A percentile compares a stretch with the other conserved stretches of the same genome.
These are phyloP conservation scores for Drosophila biarmipes DNA, from an alignment of 1,140 invertebrate genomes.

Conservation along the genomic window DNA sequence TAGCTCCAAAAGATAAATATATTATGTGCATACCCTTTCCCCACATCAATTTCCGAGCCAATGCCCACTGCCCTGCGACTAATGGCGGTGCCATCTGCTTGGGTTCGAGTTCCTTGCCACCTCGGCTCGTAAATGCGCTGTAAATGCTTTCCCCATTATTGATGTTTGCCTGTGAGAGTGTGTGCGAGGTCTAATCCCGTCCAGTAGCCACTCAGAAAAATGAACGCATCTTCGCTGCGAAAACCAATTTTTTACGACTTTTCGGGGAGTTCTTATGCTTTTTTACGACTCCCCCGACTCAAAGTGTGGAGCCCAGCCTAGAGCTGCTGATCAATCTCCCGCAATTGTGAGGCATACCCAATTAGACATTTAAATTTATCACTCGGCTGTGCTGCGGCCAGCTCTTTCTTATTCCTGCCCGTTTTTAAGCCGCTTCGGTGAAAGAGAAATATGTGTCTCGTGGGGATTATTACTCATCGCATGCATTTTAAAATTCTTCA, in stretches of 20 bases:
- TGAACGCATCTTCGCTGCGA: conserved; percentile 39
- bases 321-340: conserved; percentile 57
- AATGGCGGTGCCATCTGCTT: conserved; percentile 61
- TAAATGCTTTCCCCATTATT: conserved; percentile 48
- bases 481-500: conserved; percentile 74
- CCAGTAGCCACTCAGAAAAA: conserved; percentile 61
- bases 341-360: conserved; percentile 64
- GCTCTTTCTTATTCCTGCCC: conserved; percentile 6
- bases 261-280: conserved; percentile 31
- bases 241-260: conserved; percentile 44
- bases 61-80: conserved; percentile 26
- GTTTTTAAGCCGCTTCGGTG: conserved; percentile 41
- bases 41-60: conserved; percentile 24
- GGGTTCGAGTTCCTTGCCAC: conserved; percentile 17
- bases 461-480: conserved; percentile 73
- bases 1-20: conserved; percentile 4
- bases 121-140: conserved; percentile 46
- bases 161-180: conserved; percentile 28
- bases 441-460: conserved; percentile 29
- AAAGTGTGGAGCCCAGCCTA: background rate
- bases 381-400: conserved; percentile 25
- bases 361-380: conserved; percentile 73
- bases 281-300: conserved; percentile 29
- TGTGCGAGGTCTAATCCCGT: conserved; percentile 42
- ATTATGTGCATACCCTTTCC: conserved; percentile 12